Percentiles rank a stretch among this genome's conserved stretches.
Conservation (phyloP, 35 echinoderm and acorn worm species). For the Strongylocentrotus purpuratus region DNA sequence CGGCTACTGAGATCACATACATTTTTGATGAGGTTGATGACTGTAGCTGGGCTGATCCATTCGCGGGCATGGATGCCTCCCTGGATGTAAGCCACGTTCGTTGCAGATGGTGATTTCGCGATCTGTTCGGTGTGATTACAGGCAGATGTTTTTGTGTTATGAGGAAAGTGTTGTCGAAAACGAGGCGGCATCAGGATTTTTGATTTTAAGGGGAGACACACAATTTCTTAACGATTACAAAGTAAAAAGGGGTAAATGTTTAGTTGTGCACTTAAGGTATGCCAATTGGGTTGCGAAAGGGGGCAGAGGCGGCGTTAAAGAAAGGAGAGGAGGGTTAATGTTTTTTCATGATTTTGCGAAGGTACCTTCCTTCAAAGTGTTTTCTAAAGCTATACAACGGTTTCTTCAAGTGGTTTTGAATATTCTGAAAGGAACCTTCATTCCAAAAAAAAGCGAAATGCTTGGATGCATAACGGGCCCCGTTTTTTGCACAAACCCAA, state of each 20-base stretch:
- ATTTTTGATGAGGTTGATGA: slow-evolving; percentile 69
- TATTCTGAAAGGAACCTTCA: no score
- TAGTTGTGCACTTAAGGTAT: background rate
- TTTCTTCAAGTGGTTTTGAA: no score
- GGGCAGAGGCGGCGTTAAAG: background rate
- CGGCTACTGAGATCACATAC: slow-evolving; percentile 7
- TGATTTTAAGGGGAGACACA: no score
- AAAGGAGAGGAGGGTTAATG: background rate
- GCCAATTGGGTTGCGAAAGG: background rate
- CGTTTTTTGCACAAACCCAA: no score
- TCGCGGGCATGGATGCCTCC: slow-evolving; percentile 76
- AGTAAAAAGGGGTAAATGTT: background rate
- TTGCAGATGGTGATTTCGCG: background rate
- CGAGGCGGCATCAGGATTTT: no score
- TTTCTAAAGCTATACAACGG: no score
- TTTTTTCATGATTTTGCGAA: background rate
- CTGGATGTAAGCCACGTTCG: slow-evolving; percentile 51
- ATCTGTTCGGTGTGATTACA: background rate
- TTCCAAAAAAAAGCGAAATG: no score
- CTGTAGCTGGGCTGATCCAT: slow-evolving; percentile 72
- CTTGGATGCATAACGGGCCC: no score
- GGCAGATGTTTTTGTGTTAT: no score
- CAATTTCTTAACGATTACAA: background rate
- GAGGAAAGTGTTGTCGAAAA: background rate
- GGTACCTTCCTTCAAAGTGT: no score